Base-by-base conservation (phyloP, 2,888 invertebrate genomes). In the Marasmarcha lunaedactyla region DNA sequence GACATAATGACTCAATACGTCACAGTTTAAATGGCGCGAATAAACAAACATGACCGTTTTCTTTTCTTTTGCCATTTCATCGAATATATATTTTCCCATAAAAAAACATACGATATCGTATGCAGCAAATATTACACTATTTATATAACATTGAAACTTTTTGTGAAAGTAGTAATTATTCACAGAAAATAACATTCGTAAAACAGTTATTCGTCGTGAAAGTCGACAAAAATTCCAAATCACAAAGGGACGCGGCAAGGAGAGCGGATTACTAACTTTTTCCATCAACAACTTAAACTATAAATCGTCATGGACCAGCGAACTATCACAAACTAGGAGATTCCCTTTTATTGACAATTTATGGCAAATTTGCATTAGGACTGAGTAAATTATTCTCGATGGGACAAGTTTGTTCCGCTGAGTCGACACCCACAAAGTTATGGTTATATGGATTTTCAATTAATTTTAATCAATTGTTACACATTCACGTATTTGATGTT, bases 281-380 rank as follows among this genome's bases (percentile, higher is more conserved):
- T 78, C 79, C 67, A 79, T 81, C 72, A 68, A 64, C 73, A 78
- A 79, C 67, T 81, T 78, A 42, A 48, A 62, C 76, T 63, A 79
- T 81, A 79, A 79, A 81, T 79, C 71, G 76, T 67, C 59, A 71
- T 61, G 68, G 68, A 41, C 62, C 60, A 63, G 46, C 56, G 61
- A 15, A 34, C 41, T 26, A 12, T 13, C 34, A 13, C 15, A 42
- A 49, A 44, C 45, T 43, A 48, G 42, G 43, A 41, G 40, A 43
- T 42, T 50, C 52, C 43, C 57, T 55, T 63, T 63, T 70, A 73
- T 73, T 70, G 73, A 69, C 71, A 70, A 74, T 76, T 76, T 77
- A 76, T 73, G 65, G 69, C 57, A 63, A 61, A 72, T 76, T 74
- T 74, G 69, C 74, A 74, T 74, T 72, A 72, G 56, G 52, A 55